A percentile compares a stretch with the other conserved stretches of the same genome.
phyloP scores from a whole-genome alignment of 2,113 vertebrate genomes.

The Rhinoderma darwinii region DNA sequence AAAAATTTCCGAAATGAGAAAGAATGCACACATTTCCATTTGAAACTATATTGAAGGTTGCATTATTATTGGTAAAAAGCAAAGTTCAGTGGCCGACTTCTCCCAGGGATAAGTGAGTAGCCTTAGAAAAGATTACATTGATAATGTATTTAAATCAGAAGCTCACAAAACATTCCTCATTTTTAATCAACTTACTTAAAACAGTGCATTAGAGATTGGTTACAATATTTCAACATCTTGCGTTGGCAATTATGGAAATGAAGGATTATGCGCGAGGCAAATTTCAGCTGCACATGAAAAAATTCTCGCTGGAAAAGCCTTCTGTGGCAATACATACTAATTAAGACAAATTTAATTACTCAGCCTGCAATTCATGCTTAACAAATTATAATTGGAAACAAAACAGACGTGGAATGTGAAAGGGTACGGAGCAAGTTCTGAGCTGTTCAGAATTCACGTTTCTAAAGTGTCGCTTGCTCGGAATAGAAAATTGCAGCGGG shows the following conservation, averaged over 20 bases:
- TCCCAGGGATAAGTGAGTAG: constrained; percentile 24
- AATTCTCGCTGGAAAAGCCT: constrained; percentile 38
- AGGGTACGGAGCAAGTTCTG: constrained; percentile 25
- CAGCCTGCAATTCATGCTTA: constrained; percentile 64
- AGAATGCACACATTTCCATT: constrained; percentile 11
- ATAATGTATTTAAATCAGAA: constrained; percentile 48
- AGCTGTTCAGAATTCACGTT: constrained; percentile 49
- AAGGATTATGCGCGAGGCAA: constrained; percentile 39
- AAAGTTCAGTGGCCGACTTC: constrained; percentile 22
- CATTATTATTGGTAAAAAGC: constrained; percentile 26
- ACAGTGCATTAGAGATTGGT: constrained; percentile 29
- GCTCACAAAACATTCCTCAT: constrained; percentile 18
- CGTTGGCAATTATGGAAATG: constrained; percentile 46
- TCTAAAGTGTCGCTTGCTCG: background rate
- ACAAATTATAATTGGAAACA: constrained; percentile 62
- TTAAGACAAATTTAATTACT: constrained; percentile 70
- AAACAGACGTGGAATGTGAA: constrained; percentile 36
- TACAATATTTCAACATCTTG: constrained; percentile 53
- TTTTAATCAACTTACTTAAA: constrained; percentile 41
- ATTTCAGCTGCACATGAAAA: constrained; percentile 41
- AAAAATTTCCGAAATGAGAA: background rate
- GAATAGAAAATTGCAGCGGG: constrained; percentile 16
- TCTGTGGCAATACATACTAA: constrained; percentile 66
- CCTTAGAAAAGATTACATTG: constrained; percentile 55
- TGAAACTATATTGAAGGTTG: constrained; percentile 14